Evolutionary conservation across 2,797 vertebrate species (phyloP), one percentile per base, ranked within the genome.

Genomic region (Odontamblyopus rebecca): DNA sequence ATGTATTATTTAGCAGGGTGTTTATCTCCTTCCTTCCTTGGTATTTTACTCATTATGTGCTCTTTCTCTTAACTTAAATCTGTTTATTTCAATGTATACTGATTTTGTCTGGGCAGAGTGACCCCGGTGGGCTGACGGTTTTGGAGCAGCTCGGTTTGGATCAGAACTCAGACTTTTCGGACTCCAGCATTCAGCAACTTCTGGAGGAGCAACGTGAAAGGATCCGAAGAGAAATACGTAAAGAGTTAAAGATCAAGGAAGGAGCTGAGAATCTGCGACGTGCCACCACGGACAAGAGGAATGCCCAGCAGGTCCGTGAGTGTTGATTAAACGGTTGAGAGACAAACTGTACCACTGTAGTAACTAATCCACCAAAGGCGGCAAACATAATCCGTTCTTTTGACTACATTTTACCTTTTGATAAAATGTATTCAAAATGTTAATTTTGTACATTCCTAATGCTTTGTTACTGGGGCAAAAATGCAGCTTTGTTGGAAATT

Each of bases 161-260:
- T 86, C 93, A 95, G 0, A 95, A 93, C 75, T 91, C 95, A 0
- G 95, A 97, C 87, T 95, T 96, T 88, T 96, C 95, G 0, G 96
- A 96, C 77, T 93, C 92, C 0, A 91, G 92, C 1, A 95, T 96
- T 69, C 95, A 96, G 84, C 96, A 95, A 82, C 89, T 91, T 5
- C 84, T 97, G 91, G 96, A 97, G 27, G 93, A 95, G 82, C 93
- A 96, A 76, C 94, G 95, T 0, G 96, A 97, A 79, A 92, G 93
- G 73, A 95, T 97, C 77, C 94, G 95, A 60, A 87, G 94, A 15
- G 96, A 97, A 90, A 97, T 97, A 80, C 94, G 96, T 5, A 95
- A 93, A 82, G 96, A 97, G 87, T 90, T 97, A 83, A 96, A 96
- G 91, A 95, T 96, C 84, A 97, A 97, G 87, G 96, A 96, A 84